Percentiles rank a stretch among this genome's conserved stretches.
Conservation (phyloP, 2,888 invertebrate genomes). For the Ophion obscuratus region DNA sequence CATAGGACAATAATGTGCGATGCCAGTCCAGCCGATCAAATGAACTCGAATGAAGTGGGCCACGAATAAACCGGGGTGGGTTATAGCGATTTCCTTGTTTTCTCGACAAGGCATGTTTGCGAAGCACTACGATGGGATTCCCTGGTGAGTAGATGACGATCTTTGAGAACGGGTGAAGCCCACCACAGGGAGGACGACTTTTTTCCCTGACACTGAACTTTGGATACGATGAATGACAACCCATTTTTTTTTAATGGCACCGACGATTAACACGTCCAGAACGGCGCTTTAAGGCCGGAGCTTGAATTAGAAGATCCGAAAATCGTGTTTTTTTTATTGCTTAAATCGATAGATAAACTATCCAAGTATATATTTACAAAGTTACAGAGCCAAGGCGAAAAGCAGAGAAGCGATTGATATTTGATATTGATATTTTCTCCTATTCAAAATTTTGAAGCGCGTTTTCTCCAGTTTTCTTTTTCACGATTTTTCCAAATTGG, state of each 20-base stretch:
- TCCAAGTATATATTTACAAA: no score
- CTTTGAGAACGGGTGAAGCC: conserved; percentile 30
- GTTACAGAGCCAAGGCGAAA: no score
- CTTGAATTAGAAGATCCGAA: no score
- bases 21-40: conserved; percentile 47
- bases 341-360: no score
- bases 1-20: conserved; percentile 21
- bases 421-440: no score
- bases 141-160: conserved; percentile 52
- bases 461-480: no score
- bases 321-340: no score
- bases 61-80: conserved; percentile 39
- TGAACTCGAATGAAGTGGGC: conserved; percentile 56
- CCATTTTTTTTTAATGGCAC: conserved; percentile 33
- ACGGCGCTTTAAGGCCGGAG: no score
- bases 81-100: conserved; percentile 52
- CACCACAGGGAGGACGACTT: background rate
- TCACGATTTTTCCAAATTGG: no score
- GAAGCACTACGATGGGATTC: conserved; percentile 38
- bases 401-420: no score
- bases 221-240: conserved; percentile 27
- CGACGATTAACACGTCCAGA: background rate
- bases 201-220: conserved; percentile 44
- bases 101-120: conserved; percentile 49
- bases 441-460: no score